phyloP scores from a whole-genome alignment of 2,888 invertebrate species.

The Glomeris marginata region DNA sequence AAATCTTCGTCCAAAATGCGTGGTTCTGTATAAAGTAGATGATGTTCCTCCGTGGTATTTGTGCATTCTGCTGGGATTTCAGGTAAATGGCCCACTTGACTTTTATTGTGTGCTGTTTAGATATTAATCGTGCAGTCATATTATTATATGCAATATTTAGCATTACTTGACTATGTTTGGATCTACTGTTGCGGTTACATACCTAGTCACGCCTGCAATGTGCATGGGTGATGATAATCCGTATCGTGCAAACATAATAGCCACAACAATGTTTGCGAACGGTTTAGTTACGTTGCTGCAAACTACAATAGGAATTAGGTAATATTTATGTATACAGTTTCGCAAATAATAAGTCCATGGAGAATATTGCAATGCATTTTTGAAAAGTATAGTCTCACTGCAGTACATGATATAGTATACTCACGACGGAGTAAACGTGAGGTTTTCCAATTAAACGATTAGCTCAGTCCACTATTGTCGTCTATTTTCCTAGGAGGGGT shows the following conservation, averaged over 20 bases:
- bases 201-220: conserved; percentile 19
- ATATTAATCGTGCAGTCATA: background rate
- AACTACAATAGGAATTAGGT: conserved; percentile 53
- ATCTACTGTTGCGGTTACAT: conserved; percentile 19
- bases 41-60: conserved; percentile 73
- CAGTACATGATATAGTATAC: no score
- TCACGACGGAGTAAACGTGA: no score
- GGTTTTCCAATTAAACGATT: no score
- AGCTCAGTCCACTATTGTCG: no score
- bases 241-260: conserved; percentile 55
- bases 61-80: conserved; percentile 63
- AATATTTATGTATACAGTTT: background rate
- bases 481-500: no score
- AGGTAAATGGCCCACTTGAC: conserved; percentile 36
- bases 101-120: background rate
- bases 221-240: conserved; percentile 45
- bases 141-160: conserved; percentile 12
- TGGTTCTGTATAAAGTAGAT: conserved; percentile 49
- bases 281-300: conserved; percentile 59
- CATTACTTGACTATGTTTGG: conserved; percentile 22
- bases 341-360: no score
- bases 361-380: no score
- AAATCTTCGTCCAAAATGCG: no score
- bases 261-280: conserved; percentile 67
- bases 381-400: no score